Evolutionary conservation across 2,888 invertebrate genomes (phyloP), one percentile per base, ranked within the genome.

Genomic region (Conchocele bisecta): DNA sequence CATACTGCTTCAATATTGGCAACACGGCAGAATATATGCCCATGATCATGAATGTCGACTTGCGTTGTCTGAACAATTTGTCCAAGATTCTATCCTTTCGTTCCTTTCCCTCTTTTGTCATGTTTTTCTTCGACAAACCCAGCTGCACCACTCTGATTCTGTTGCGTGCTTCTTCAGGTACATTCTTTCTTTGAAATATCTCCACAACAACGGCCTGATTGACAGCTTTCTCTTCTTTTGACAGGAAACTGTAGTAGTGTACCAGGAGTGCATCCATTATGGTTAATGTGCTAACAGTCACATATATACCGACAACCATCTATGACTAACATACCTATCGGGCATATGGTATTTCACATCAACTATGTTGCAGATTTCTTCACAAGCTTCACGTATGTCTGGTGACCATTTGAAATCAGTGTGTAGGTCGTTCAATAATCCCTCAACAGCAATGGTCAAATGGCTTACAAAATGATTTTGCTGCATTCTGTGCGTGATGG

Each of bases 401-500:
- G 74, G 13, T 1, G 76, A 78, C 73, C 79, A 82, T 37, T 81
- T 65, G 20, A 83, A 81, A 48, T 84, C 82, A 46, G 46, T 78
- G 60, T 67, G 67, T 3, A 84, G n/a, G 29, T 79, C 79, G 42
- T 31, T 61, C 22, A 74, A 57, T 15, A 83, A 44, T 11, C 20
- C n/a, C 56, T 83, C 83, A 9, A 79, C 28, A 1, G 56, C 54
- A n/a, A 3, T 72, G 17, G 2, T 66, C 53, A 46, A 83, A 84
- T 0, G 65, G 77, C 13, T 63, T 51, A 37, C 81, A 75, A 39
- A 83, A 82, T n/a, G 50, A 22, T 48, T 83, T 82, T 1, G 80
- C 65, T 17, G 81, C 80, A 69, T 79, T 84, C 37, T 85, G 83
- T 0, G 68, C 63, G 50, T 83, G 82, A 42, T 81, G 83, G n/a